phyloP scores from a whole-genome alignment of 1,140 invertebrate species.

The Drosophila ambigua region DNA sequence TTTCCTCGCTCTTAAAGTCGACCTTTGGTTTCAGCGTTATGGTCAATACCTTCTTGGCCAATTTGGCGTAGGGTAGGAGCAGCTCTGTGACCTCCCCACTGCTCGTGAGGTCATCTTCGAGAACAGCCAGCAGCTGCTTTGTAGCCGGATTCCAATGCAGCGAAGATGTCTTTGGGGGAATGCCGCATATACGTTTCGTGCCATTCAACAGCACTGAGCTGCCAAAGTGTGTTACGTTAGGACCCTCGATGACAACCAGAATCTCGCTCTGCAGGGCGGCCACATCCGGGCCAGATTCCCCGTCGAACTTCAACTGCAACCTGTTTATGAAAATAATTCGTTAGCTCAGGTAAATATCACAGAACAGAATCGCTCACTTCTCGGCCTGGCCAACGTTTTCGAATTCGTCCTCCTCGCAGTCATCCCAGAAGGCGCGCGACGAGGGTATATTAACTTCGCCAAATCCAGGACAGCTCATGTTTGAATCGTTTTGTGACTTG shows the following conservation, averaged over 20 bases:
- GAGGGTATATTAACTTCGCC: constrained; percentile 78
- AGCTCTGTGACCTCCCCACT: constrained; percentile 72
- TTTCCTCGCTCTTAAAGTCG: constrained; percentile 76
- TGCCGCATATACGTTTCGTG: constrained; percentile 45
- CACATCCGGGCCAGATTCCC: constrained; percentile 6
- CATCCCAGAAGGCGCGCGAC: constrained; percentile 80
- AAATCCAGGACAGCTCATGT: constrained; percentile 75
- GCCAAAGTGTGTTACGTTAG: constrained; percentile 54
- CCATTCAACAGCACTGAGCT: constrained; percentile 35
- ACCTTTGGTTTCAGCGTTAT: constrained; percentile 72
- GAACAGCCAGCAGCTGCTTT: constrained; percentile 51
- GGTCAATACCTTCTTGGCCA: constrained; percentile 68
- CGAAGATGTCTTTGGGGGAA: constrained; percentile 58
- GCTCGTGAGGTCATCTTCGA: constrained; percentile 67
- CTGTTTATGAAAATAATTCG: constrained; percentile 15
- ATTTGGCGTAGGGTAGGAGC: constrained; percentile 56
- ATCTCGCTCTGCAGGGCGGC: constrained; percentile 52
- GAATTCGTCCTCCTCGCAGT: constrained; percentile 77
- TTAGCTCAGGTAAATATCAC: not conserved
- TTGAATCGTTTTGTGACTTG: not conserved
- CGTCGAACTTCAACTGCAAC: constrained; percentile 49
- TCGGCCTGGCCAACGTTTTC: constrained; percentile 47
- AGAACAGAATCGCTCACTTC: constrained; percentile 43
- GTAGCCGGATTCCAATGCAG: constrained; percentile 54
- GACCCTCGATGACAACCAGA: constrained; percentile 69